Base-by-base conservation (phyloP, 2,888 invertebrate species). In the Strigamia maritima region DNA sequence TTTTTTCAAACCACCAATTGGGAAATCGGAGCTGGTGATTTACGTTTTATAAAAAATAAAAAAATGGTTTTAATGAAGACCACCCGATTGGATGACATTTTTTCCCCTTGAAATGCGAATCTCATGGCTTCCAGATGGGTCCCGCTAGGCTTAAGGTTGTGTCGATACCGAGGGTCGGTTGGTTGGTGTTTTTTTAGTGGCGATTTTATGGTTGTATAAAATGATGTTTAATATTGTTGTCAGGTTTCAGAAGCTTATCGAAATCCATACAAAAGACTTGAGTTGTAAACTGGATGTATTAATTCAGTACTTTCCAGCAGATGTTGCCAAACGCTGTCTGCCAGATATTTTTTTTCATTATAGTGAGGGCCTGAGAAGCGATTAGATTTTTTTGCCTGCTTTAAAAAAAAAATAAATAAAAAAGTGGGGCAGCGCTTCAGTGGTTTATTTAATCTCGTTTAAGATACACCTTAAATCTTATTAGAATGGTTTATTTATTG, bases 381-480 rank as follows among this genome's bases (percentile, higher is more conserved):
- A 28, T 70, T 70, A 16, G 14, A 28, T 70, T 70, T 70, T 16
- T 22, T 12, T 24, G 70, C 24, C 28, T 1, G 54, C 54, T 70
- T 70, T 70, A n/a, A 70, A 70, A 28, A 70, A 26, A 14, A 70
- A 28, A 70, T 26, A 16, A 24, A 12, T 10, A 70, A 28, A 16
- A 24, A 70, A 26, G 26, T 28, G 14, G 28, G n/a, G 70, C 24
- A 28, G 70, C 28, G 14, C 28, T 70, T 70, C 16, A 70, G 70
- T 70, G 70, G 28, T 28, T 70, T 70, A 28, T 70, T 28, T 70
- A 70, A 70, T 70, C 70, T 70, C 70, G 70, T 70, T 70, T 70
- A 70, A 70, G 70, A 70, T 12, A 70, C 70, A n/a, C 70, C 70
- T 26, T 16, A 24, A 70, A 70, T 70, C 70, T 14, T 70, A 26